These are phyloP conservation scores for Polyodon spathula DNA, from an alignment of 2,113 vertebrate species.

Conservation along the genomic window DNA sequence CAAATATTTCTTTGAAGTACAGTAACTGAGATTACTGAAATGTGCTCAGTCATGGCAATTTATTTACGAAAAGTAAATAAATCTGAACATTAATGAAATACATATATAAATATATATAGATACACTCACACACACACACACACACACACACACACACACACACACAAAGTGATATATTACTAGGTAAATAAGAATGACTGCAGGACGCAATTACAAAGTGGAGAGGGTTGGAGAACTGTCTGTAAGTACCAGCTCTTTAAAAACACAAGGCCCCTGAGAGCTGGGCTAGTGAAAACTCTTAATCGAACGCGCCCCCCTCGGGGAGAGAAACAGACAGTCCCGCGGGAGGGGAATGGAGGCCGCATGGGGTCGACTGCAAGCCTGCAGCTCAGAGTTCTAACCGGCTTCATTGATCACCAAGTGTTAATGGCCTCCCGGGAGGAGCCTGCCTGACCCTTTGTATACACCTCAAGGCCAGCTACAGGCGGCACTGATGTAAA, in stretches of 20 bases:
- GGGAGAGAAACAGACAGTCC: neutral
- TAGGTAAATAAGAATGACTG: too few relatives aligned
- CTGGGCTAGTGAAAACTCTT: conserved; percentile 12
- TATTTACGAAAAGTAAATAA: too few relatives aligned
- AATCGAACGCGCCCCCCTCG: neutral
- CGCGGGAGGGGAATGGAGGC: neutral
- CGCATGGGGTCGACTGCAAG: neutral
- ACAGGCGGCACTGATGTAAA: neutral
- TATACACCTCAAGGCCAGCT: neutral
- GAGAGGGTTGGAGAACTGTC: neutral
- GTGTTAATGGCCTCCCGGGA: conserved; percentile 5
- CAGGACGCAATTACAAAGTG: too few relatives aligned
- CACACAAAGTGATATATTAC: too few relatives aligned
- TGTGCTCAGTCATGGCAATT: too few relatives aligned
- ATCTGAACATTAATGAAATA: too few relatives aligned
- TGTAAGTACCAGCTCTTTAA: neutral
- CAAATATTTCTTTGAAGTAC: too few relatives aligned
- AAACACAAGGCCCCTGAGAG: neutral
- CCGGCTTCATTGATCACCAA: conserved; percentile 7
- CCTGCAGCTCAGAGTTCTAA: conserved; percentile 5
- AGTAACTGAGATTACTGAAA: too few relatives aligned
- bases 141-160: too few relatives aligned
- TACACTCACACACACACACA: too few relatives aligned
- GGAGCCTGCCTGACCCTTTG: neutral
- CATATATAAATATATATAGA: too few relatives aligned